Base-by-base conservation (phyloP, 2,888 invertebrate species). In the Aphidoletes aphidimyza region DNA sequence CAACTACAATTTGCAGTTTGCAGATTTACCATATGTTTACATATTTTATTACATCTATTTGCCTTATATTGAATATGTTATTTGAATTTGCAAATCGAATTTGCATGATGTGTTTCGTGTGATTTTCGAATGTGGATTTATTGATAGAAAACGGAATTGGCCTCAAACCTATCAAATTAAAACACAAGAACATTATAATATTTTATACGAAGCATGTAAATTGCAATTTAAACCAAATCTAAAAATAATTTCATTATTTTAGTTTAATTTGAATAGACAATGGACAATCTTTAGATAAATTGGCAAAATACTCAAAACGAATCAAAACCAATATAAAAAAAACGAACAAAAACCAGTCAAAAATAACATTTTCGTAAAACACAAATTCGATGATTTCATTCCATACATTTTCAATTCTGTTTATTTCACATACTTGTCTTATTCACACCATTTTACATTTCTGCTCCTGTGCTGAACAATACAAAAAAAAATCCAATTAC, bases 11-110 rank as follows among this genome's bases (percentile, higher is more conserved):
- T 54, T 5, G 17, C n/a, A n/a, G 6, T 22, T 54, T 54, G 14
- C 14, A 54, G n/a, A 54, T 54, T 22, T 2, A 22, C 22, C n/a
- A 54, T 54, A 47, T 47, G 47, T 11, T 42, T 42, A 14, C 6
- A 9, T 42, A 42, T 42, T 9, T 42, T 42, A 42, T 42, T 42
- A 42, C n/a, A n/a, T n/a, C n/a, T n/a, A n/a, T n/a, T 42, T 69
- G 69, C 34, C 69, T 69, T 30, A n/a, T 69, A 30, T 69, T 69
- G 69, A 69, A 54, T 54, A 22, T 22, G 8, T n/a, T 26, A 26
- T 54, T 54, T 54, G 54, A n/a, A 69, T 69, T n/a, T 69, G 69
- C 69, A 69, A 69, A 69, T 69, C 69, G 69, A 69, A 30, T 69
- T 69, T 69, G 69, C 69, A 69, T 69, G 69, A 69, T 2, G 19